These are phyloP conservation scores for Crossaster papposus DNA, from an alignment of 53 echinoderm and acorn worm species.

Conservation along the genomic window DNA sequence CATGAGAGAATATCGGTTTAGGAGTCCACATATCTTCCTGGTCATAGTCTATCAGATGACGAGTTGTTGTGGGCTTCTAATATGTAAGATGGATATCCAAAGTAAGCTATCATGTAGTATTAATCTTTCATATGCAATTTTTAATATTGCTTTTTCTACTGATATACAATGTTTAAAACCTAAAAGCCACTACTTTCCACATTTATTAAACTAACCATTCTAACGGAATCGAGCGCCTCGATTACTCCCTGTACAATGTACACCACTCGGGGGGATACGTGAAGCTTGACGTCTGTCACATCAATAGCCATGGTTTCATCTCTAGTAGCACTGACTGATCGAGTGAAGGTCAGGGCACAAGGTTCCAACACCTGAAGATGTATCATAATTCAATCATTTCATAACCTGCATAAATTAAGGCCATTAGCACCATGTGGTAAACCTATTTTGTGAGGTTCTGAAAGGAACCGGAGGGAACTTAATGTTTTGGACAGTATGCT, in stretches of 20 bases:
- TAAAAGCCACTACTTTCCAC: neutral
- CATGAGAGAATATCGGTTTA: constrained; percentile 94
- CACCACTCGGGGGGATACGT: constrained; percentile 84
- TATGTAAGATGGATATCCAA: neutral
- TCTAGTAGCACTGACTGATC: constrained; percentile 64
- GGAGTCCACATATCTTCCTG: constrained; percentile 92
- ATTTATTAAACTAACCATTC: constrained; percentile 67
- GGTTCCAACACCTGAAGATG: constrained; percentile 84
- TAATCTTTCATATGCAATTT: neutral
- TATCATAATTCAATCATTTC: neutral
- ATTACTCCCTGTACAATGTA: constrained; percentile 80
- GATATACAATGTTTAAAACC: neutral
- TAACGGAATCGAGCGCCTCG: constrained; percentile 80
- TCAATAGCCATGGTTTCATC: constrained; percentile 80
- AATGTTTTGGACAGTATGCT: no score
- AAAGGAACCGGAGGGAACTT: no score
- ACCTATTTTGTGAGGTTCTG: no score
- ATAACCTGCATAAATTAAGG: no score
- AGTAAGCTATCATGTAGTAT: neutral
- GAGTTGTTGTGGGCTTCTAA: constrained; percentile 66
- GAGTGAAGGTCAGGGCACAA: constrained; percentile 81
- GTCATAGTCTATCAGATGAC: constrained; percentile 77
- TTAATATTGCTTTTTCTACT: no score
- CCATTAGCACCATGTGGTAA: no score
- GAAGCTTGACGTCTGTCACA: constrained; percentile 80